Base-by-base conservation (phyloP, 2,113 vertebrate genomes). In the Gyps fulvus region DNA sequence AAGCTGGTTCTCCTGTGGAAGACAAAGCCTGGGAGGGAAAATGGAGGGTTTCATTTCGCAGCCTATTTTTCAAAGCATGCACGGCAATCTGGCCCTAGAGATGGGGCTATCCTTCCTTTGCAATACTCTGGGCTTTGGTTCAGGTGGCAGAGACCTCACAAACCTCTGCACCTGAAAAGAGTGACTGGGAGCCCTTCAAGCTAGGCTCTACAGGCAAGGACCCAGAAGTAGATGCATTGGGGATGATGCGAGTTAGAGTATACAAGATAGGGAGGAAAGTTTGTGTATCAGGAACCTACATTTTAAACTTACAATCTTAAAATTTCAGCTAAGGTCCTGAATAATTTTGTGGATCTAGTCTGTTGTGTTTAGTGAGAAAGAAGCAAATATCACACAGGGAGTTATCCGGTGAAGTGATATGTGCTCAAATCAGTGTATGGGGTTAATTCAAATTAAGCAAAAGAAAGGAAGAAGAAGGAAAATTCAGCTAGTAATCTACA, bases 41-140 rank as follows among this genome's bases (percentile, higher is more conserved):
- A 81, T 0, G 0, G 1, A 42, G 25, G 10, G 4, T 27, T 38
- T 74, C 5, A 3, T 63, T 66, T 45, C 2, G 0, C 22, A 42
- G 31, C 3, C 3, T 5, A 0, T 5, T 66, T 82, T 86, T 59
- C 52, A 54, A 84, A 49, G 6, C 16, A 0, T 19, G 19, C 42
- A 10, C 13, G 43, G 10, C 29, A 25, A 36, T n/a, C 31, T 38
- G 54, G 7, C 36, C 43, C 43, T n/a, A 20, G 42, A 45, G 25
- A 22, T 7, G 12, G 42, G 54, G 6, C 29, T 6, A 2, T 7
- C 14, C 43, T 76, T 47, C 22, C 13, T 38, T 27, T 2, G 9
- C 3, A 36, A 6, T 9, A 5, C 1, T 65, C 32, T 1, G 1
- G 47, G 18, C 13, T 57, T 34, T 10, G 16, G 14, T 91, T 70